Percentiles rank a stretch among this genome's conserved stretches.
phyloP scores from a whole-genome alignment of 2,113 vertebrate genomes.

The Formicarius rufipectus region DNA sequence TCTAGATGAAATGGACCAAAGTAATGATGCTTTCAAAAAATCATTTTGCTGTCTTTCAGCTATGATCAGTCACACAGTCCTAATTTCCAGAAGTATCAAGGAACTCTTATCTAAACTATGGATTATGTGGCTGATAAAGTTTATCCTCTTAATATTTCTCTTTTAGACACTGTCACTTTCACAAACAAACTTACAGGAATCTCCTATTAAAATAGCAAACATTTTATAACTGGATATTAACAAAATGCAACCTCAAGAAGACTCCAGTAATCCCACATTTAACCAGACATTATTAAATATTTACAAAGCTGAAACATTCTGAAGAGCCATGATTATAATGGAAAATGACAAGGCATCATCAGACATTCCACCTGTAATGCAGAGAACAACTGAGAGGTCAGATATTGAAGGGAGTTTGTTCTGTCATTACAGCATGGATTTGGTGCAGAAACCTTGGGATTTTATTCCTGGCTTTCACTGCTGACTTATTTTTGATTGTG shows the following conservation, averaged over 20 bases:
- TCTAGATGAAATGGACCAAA: neutral
- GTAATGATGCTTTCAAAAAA: neutral
- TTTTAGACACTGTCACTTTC: neutral
- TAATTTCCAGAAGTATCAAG: neutral
- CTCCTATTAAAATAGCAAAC: neutral
- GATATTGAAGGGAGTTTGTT: neutral
- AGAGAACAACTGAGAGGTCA: neutral
- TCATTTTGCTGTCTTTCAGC: neutral
- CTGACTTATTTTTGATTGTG: neutral
- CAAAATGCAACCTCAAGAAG: neutral
- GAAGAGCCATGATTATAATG: neutral
- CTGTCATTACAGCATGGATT: neutral
- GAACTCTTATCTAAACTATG: neutral
- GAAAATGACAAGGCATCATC: neutral
- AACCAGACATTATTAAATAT: constrained; percentile 21
- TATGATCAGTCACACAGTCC: neutral
- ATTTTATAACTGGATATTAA: neutral
- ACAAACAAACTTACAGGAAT: neutral
- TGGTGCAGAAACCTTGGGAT: neutral
- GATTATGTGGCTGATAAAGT: neutral
- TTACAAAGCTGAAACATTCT: neutral
- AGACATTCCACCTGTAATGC: neutral
- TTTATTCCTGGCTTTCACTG: neutral
- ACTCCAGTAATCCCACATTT: neutral
- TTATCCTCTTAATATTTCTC: neutral